These are phyloP conservation scores for Ommatoiulus sabulosus DNA, from an alignment of 2,888 invertebrate species.

Conservation along the genomic window DNA sequence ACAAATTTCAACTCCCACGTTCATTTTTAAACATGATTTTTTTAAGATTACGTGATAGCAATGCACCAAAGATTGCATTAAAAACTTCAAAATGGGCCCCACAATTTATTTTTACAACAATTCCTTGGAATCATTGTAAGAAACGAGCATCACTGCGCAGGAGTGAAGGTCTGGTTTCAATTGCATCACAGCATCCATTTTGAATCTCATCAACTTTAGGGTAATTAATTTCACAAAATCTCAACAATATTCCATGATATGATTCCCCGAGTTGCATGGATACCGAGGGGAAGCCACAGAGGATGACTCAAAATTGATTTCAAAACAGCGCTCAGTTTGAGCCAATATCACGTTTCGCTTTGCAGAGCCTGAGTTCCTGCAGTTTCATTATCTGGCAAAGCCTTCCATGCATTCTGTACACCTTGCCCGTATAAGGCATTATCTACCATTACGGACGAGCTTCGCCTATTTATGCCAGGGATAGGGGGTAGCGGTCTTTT, in stretches of 20 bases:
- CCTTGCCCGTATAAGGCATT: conserved; percentile 49
- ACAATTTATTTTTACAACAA: neutral
- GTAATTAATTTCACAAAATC: neutral
- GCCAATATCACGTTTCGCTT: conserved; percentile 1
- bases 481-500: conserved; percentile 54
- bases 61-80: no score
- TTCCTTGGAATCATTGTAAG: neutral
- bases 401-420: neutral
- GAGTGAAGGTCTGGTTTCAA: neutral
- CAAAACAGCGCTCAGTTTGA: neutral
- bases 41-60: no score
- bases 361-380: neutral
- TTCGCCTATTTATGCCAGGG: conserved; percentile 32
- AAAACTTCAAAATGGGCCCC: no score
- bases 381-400: neutral
- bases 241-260: neutral
- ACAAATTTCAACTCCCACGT: no score
- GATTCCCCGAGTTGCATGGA: neutral
- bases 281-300: neutral
- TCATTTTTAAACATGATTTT: no score
- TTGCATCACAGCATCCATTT: no score
- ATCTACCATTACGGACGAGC: conserved; percentile 55
- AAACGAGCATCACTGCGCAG: neutral
- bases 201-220: no score
- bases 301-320: neutral